phyloP scores from a whole-genome alignment of 64 coral and sea anemone species.

The Porites lutea region DNA sequence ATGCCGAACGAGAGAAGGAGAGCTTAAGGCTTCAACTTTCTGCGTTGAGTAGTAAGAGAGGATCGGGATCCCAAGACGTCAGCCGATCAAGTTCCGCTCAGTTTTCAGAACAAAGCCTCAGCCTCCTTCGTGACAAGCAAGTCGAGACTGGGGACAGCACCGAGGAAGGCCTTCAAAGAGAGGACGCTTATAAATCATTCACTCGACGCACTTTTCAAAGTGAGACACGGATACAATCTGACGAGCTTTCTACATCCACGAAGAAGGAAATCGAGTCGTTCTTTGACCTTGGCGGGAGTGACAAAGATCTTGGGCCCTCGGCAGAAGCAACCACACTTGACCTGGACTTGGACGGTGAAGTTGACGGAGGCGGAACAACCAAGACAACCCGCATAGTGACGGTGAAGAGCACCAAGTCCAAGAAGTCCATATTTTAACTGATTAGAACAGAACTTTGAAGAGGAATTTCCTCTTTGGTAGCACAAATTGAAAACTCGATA shows the following conservation, averaged over 20 bases:
- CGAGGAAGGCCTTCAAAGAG: constrained; percentile 32
- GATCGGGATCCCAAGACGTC: constrained; percentile 44
- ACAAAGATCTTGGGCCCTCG: constrained; percentile 26
- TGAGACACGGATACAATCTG: neutral
- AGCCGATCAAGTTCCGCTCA: constrained; percentile 52
- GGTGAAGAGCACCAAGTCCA: constrained; percentile 29
- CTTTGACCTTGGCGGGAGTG: constrained; percentile 14
- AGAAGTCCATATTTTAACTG: constrained; percentile 19
- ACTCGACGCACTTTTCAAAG: constrained; percentile 22
- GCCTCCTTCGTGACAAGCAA: constrained; percentile 70
- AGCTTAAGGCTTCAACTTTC: constrained; percentile 64
- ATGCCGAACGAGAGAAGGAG: constrained; percentile 82
- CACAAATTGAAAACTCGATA: too few species aligned
- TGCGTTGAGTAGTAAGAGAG: constrained; percentile 61
- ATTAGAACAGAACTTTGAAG: neutral
- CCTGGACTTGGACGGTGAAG: constrained; percentile 35
- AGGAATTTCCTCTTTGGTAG: too few species aligned
- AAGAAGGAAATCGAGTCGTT: constrained; percentile 24
- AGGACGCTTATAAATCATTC: constrained; percentile 31
- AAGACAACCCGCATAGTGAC: constrained; percentile 49
- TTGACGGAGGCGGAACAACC: constrained; percentile 25
- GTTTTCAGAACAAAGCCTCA: constrained; percentile 57
- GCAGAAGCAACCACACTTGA: constrained; percentile 53
- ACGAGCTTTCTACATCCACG: neutral
- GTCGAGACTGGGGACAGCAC: constrained; percentile 39